Base-by-base conservation (phyloP, 2,113 vertebrate species). In the Heterotis niloticus region DNA sequence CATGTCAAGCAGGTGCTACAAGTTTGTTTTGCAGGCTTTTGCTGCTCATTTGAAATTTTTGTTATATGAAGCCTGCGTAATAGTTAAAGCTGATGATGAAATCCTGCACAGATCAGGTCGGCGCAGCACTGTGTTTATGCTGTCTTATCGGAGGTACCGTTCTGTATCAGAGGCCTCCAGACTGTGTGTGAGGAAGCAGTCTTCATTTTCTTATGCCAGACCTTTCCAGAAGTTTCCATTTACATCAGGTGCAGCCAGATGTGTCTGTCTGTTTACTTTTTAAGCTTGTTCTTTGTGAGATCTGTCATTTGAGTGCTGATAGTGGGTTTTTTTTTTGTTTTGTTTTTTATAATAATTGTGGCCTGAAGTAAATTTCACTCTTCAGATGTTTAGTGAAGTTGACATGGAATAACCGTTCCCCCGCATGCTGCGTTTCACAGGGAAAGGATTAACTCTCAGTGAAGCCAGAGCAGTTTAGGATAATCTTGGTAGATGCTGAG, bases 221-320 rank as follows among this genome's bases (percentile, higher is more conserved):
- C 34, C 44, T 72, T 77, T 77, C 76, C 51, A 67, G 64, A 14
- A 77, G 28, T 23, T 24, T 66, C 34, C n/a, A 10, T 66, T 23
- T 54, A 24, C 51, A 26, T 24, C 14, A 23, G 24, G 52, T 28
- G 18, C 7, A 56, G 76, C 51, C 44, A 51, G 34, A 14, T n/a
- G 13, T 9, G 54, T 54, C 4, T 77, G 20, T 68, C 67, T 26
- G 29, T 64, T 64, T 64, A 7, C 10, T 23, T 60, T 28, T 28
- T 28, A 4, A 44, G 34, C 34, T 44, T 44, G 34, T 44, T 44
- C 34, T 44, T 7, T 44, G 2, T 44, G 2, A 44, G 7, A n/a
- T n/a, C 34, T 44, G 34, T 44, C 34, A 44, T 44, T 44, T 44
- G 34, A 4, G 34, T 44, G 34, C 34, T 44, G 34, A 3, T 4